phyloP scores from a whole-genome alignment of 2,888 invertebrate genomes.

The Furcula furcula region DNA sequence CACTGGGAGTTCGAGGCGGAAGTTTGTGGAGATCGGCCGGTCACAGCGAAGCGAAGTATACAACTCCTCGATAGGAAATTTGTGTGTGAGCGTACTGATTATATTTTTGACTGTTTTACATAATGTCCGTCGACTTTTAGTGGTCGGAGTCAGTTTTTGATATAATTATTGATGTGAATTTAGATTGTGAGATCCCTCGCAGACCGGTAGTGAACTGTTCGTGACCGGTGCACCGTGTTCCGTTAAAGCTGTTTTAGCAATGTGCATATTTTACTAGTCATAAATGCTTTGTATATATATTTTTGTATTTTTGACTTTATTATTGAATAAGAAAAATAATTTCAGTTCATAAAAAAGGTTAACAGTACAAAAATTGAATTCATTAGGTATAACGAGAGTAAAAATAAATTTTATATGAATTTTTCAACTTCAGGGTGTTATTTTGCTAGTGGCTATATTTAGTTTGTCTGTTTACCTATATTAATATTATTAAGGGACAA shows the following conservation, averaged over 20 bases:
- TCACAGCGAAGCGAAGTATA: no score
- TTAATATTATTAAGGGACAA: no score
- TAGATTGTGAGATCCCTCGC: slow-evolving; percentile 57
- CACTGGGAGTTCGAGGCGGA: slow-evolving; percentile 37
- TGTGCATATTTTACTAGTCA: slow-evolving; percentile 76
- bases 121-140: slow-evolving; percentile 42
- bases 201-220: slow-evolving; percentile 54
- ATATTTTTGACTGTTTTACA: slow-evolving; percentile 44
- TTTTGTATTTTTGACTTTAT: slow-evolving; percentile 66
- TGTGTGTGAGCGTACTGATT: slow-evolving; percentile 32
- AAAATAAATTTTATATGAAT: slow-evolving; percentile 59
- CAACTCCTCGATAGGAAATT: slow-evolving; percentile 3
- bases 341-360: slow-evolving; percentile 53
- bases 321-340: slow-evolving; percentile 55
- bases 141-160: slow-evolving; percentile 54
- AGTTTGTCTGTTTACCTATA: no score
- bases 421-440: slow-evolving; percentile 43
- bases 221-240: slow-evolving; percentile 41
- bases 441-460: no score
- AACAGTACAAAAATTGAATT: slow-evolving; percentile 44
- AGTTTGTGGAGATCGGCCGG: slow-evolving; percentile 21
- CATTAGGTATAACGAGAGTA: slow-evolving; percentile 49
- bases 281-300: slow-evolving; percentile 74
- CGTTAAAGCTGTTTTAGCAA: slow-evolving; percentile 52
- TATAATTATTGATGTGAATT: slow-evolving; percentile 49